Percentiles rank a stretch among this genome's conserved stretches.
phyloP scores from a whole-genome alignment of 2,113 vertebrate species.

The Zonotrichia leucophrys region DNA sequence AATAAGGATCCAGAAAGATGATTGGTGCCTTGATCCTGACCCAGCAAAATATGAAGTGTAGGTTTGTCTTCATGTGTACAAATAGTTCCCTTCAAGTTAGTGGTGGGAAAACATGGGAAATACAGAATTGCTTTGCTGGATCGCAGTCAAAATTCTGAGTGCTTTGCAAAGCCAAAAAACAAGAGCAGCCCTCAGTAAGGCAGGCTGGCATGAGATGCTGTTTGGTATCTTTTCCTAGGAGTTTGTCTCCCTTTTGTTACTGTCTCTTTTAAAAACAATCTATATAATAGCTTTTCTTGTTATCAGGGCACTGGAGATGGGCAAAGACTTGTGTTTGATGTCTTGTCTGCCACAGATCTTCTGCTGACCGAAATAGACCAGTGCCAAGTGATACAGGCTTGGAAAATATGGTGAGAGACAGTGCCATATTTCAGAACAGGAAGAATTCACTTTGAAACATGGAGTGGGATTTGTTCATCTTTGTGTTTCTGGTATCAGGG shows the following conservation, averaged over 20 bases:
- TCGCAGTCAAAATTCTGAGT: background rate
- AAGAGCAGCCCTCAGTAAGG: background rate
- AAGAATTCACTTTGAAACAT: background rate
- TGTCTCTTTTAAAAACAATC: background rate
- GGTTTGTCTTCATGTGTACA: background rate
- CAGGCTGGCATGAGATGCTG: background rate
- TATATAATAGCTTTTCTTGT: background rate
- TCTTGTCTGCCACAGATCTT: background rate
- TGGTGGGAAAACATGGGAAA: conserved; percentile 14
- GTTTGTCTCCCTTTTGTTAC: background rate
- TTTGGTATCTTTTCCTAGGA: background rate
- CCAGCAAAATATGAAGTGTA: background rate
- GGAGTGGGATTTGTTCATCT: background rate
- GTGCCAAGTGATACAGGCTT: background rate
- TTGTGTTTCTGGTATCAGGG: background rate
- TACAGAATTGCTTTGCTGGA: conserved; percentile 22
- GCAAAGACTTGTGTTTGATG: background rate
- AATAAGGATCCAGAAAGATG: background rate
- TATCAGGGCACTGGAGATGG: background rate
- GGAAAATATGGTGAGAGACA: background rate
- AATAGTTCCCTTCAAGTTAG: background rate
- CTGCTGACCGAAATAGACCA: background rate
- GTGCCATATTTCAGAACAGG: background rate
- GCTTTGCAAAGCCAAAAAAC: conserved; percentile 26
- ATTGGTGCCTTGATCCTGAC: background rate